A percentile compares a stretch with the other conserved stretches of the same genome.
phyloP scores from a whole-genome alignment of 2,888 invertebrate species.

The Acronicta leporina region DNA sequence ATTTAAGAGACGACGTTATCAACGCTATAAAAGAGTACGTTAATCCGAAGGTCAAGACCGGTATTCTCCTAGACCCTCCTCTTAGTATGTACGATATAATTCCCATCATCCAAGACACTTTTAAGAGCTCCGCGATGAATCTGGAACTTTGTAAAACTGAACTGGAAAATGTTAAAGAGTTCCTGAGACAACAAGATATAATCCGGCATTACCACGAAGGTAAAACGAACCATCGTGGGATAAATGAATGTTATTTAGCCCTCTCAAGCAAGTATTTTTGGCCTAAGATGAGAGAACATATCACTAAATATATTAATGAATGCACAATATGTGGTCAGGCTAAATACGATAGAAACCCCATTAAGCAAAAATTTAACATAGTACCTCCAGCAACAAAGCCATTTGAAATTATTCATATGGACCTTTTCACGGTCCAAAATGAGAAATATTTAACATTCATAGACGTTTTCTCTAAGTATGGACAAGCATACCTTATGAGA shows the following conservation, averaged over 20 bases:
- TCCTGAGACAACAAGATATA: slow-evolving; percentile 51
- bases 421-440: slow-evolving; percentile 8
- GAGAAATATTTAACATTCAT: slow-evolving; percentile 17
- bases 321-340: slow-evolving; percentile 25
- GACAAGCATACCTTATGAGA: not conserved
- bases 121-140: slow-evolving; percentile 51
- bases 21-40: slow-evolving; percentile 54
- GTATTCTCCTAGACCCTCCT: slow-evolving; percentile 39
- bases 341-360: slow-evolving; percentile 1
- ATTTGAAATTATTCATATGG: slow-evolving; percentile 10
- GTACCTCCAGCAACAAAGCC: too few relatives aligned
- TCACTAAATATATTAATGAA: slow-evolving; percentile 51
- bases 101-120: slow-evolving; percentile 46
- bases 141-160: slow-evolving; percentile 45
- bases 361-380: not conserved
- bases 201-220: slow-evolving; percentile 55
- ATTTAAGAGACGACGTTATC: slow-evolving; percentile 48
- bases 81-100: slow-evolving; percentile 41
- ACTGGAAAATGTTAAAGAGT: slow-evolving; percentile 50
- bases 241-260: slow-evolving; percentile 48
- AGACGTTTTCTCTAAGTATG: slow-evolving; percentile 6
- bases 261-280: slow-evolving; percentile 49
- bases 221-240: slow-evolving; percentile 55
- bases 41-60: slow-evolving; percentile 53
- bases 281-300: slow-evolving; percentile 53